phyloP scores from a whole-genome alignment of 2,113 vertebrate genomes.

The Ammospiza nelsoni region DNA sequence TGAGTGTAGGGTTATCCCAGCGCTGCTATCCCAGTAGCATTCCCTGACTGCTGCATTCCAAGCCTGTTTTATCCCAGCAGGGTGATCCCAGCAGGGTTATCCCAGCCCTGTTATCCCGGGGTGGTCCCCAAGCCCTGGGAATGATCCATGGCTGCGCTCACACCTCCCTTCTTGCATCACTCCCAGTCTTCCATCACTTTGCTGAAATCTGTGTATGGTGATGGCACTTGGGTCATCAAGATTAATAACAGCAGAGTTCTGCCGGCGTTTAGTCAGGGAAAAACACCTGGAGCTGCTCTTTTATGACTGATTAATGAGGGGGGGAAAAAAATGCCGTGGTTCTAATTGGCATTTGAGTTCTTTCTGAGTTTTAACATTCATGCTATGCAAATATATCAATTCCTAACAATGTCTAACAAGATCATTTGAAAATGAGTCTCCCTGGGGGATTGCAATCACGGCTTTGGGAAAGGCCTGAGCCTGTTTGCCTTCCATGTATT shows the following conservation, averaged over 20 bases:
- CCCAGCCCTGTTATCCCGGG: neutral
- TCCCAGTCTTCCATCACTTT: neutral
- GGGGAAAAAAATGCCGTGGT: neutral
- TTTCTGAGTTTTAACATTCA: constrained; percentile 69
- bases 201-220: neutral
- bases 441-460: constrained; percentile 25
- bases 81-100: neutral
- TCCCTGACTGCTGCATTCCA: accelerated
- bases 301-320: constrained; percentile 70
- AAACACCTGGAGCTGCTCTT: constrained; percentile 64
- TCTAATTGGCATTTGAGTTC: constrained; percentile 60
- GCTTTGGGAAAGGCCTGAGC: neutral
- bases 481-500: neutral
- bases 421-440: constrained; percentile 68
- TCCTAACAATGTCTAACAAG: constrained; percentile 71
- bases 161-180: accelerated
- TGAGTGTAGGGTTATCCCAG: neutral
- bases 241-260: neutral
- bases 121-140: accelerated
- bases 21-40: accelerated
- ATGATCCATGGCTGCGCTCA: accelerated
- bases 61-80: neutral
- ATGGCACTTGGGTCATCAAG: constrained; percentile 13
- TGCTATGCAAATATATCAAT: constrained; percentile 65
- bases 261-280: neutral